phyloP scores from a whole-genome alignment of 2,797 vertebrate species.

The Antrozous pallidus region DNA sequence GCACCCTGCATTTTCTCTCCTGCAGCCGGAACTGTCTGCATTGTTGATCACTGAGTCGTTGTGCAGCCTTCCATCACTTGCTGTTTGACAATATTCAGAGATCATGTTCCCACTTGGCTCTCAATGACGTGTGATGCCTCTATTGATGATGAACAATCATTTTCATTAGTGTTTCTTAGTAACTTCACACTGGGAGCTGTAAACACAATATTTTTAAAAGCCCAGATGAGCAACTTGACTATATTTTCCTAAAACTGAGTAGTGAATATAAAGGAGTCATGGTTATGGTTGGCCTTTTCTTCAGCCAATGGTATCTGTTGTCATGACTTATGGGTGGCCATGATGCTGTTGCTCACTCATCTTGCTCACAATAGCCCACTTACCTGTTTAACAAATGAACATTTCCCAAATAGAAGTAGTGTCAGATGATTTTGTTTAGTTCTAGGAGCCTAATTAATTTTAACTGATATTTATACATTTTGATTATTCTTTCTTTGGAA shows the following conservation, averaged over 20 bases:
- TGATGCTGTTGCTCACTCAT: not conserved
- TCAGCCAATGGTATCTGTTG: not conserved
- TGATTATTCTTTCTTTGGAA: not conserved
- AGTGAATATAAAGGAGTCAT: constrained; percentile 15
- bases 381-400: not conserved
- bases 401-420: not conserved
- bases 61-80: not conserved
- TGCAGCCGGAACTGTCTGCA: not conserved
- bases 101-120: not conserved
- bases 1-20: not conserved
- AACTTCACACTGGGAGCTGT: not conserved
- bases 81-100: constrained; percentile 43
- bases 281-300: not conserved
- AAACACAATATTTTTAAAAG: constrained; percentile 36
- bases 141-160: constrained; percentile 30
- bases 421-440: not conserved
- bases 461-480: not conserved
- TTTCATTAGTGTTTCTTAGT: constrained; percentile 47
- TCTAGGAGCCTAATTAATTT: not conserved
- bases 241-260: not conserved
- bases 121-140: constrained; percentile 14
- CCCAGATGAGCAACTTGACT: not conserved
- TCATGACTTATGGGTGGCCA: not conserved
- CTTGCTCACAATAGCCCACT: not conserved
- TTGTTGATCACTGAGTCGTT: constrained; percentile 33